These are phyloP conservation scores for Antennarius maculatus DNA, from an alignment of 2,797 vertebrate genomes.

Conservation along the genomic window DNA sequence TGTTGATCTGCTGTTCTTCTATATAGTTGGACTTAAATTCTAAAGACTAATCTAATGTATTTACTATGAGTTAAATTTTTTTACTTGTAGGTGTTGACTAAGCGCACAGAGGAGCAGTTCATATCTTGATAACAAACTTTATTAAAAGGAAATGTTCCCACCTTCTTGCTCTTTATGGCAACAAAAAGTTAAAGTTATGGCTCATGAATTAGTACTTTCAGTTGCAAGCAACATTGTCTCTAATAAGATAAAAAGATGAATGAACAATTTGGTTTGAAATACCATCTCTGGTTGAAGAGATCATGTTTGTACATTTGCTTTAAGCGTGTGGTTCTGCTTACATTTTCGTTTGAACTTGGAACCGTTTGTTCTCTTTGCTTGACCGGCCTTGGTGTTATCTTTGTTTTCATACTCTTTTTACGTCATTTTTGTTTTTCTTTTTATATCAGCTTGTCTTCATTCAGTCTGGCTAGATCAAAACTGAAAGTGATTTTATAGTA, in stretches of 20 bases:
- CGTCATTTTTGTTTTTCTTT: conserved; percentile 35
- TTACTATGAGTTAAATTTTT: background rate
- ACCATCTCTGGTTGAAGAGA: background rate
- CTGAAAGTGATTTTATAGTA: conserved; percentile 2
- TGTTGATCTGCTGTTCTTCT: too few species aligned
- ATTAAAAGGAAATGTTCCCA: background rate
- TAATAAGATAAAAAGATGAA: background rate
- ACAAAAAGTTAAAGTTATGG: background rate
- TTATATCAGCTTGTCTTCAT: conserved; percentile 10
- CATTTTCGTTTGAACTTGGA: conserved; percentile 48
- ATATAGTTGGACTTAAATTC: background rate
- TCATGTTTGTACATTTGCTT: conserved; percentile 13
- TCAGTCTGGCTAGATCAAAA: background rate
- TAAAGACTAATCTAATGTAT: background rate
- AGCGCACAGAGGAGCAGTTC: background rate
- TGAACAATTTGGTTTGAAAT: conserved; percentile 3
- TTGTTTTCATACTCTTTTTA: conserved; percentile 48
- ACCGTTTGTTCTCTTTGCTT: conserved; percentile 40
- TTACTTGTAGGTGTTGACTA: background rate
- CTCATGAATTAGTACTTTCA: background rate
- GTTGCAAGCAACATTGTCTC: background rate
- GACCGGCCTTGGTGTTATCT: conserved; percentile 66
- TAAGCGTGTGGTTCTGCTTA: conserved; percentile 36
- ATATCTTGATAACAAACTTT: background rate
- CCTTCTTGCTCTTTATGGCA: background rate